Percentiles rank a stretch among this genome's conserved stretches.
These are phyloP conservation scores for Zaprionus lachaisei DNA, from an alignment of 1,140 invertebrate species.

Conservation along the genomic window DNA sequence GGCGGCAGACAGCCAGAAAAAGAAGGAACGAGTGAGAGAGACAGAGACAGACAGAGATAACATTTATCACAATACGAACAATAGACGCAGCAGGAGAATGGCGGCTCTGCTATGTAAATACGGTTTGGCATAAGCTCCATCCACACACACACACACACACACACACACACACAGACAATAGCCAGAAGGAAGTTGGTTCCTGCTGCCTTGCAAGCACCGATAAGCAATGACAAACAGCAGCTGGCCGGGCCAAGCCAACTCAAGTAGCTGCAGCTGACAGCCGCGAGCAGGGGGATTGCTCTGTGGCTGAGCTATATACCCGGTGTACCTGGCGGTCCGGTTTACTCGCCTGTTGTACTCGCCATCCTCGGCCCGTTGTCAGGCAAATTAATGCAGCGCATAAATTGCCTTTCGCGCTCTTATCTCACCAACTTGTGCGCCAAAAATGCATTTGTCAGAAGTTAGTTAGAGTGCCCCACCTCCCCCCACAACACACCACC, in stretches of 20 bases:
- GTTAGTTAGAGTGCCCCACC: slow-evolving; percentile 18
- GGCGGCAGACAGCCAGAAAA: slow-evolving; percentile 25
- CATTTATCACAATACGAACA: slow-evolving; percentile 52
- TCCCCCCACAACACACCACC: too few relatives aligned
- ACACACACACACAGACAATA: slow-evolving; percentile 30
- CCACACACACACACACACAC: slow-evolving; percentile 2
- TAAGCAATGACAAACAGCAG: slow-evolving; percentile 78
- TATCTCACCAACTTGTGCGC: slow-evolving; percentile 43
- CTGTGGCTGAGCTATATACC: slow-evolving; percentile 14
- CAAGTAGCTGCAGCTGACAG: slow-evolving; percentile 15
- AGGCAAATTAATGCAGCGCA: slow-evolving; percentile 50
- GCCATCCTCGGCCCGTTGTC: not conserved
- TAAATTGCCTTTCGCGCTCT: slow-evolving; percentile 49
- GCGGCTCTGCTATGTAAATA: slow-evolving; percentile 50
- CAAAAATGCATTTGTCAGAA: slow-evolving; percentile 48
- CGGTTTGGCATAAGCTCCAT: slow-evolving; percentile 25
- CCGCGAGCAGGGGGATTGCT: not conserved
- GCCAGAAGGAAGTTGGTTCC: slow-evolving; percentile 32
- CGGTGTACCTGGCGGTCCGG: not conserved
- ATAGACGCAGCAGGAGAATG: slow-evolving; percentile 24
- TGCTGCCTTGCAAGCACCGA: slow-evolving; percentile 46
- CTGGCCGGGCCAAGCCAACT: slow-evolving; percentile 8
- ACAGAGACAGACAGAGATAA: slow-evolving; percentile 30
- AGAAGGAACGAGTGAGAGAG: slow-evolving; percentile 28
- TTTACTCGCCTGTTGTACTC: slow-evolving; percentile 14